phyloP scores from a whole-genome alignment of 2,113 vertebrate species.

The Daphoenositta chrysoptera region DNA sequence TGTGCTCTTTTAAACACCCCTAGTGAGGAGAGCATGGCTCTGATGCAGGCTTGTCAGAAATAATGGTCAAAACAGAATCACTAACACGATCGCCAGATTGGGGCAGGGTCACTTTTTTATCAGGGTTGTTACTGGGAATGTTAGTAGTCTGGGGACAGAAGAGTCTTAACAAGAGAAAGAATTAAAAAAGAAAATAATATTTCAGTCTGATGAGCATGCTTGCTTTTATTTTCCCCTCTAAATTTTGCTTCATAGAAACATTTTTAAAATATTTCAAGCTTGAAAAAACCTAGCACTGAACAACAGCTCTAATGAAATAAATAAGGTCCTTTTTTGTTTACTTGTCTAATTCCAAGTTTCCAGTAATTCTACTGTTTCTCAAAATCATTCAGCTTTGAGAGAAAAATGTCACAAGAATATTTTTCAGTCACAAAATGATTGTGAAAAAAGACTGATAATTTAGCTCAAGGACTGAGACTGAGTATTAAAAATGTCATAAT shows the following conservation, averaged over 20 bases:
- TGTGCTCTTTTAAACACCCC: neutral
- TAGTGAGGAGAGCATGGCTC: neutral
- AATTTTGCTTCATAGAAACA: neutral
- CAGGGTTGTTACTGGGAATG: neutral
- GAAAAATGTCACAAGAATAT: neutral
- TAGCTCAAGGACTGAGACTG: neutral
- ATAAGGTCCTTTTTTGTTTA: neutral
- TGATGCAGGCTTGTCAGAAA: neutral
- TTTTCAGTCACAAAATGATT: neutral
- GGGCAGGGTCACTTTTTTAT: neutral
- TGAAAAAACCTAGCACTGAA: neutral
- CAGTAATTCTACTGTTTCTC: neutral
- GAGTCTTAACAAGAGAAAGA: neutral
- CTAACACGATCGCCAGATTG: neutral
- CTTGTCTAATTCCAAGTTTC: neutral
- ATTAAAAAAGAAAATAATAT: neutral
- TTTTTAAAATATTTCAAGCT: neutral
- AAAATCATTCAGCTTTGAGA: neutral
- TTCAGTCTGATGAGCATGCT: neutral
- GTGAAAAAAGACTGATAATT: neutral
- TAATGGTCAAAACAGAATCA: neutral
- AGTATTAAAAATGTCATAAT: constrained; percentile 10
- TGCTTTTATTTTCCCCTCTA: neutral
- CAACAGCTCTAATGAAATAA: neutral
- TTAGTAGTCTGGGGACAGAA: neutral